These are phyloP conservation scores for Fundulus diaphanus DNA, from an alignment of 2,797 vertebrate genomes.

Conservation along the genomic window DNA sequence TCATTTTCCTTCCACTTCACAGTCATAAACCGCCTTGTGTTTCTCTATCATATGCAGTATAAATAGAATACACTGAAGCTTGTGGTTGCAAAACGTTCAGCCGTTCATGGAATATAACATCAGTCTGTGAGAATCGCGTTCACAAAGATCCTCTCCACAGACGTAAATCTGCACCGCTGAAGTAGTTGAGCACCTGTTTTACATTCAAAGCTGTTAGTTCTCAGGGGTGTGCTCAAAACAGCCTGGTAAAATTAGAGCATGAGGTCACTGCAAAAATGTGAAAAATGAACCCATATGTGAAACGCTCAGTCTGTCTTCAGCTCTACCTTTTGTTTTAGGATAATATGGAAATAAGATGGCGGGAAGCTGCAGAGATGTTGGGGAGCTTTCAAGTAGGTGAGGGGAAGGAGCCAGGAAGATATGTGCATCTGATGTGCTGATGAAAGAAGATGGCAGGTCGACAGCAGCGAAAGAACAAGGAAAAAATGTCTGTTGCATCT, in stretches of 20 bases:
- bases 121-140: background rate
- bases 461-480: constrained; percentile 46
- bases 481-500: constrained; percentile 9
- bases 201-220: constrained; percentile 8
- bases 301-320: constrained; percentile 21
- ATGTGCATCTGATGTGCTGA: constrained; percentile 46
- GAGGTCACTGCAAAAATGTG: constrained; percentile 41
- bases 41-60: background rate
- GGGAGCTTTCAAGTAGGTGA: constrained; percentile 49
- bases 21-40: background rate
- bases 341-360: constrained; percentile 42
- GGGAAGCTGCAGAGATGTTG: constrained; percentile 59
- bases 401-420: constrained; percentile 49
- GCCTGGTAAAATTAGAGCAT: constrained; percentile 26
- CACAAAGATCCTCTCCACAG: background rate
- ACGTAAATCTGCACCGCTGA: background rate
- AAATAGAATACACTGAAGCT: background rate
- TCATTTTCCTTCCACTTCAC: background rate
- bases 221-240: background rate
- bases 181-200: background rate
- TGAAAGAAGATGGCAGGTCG: constrained; percentile 61
- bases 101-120: background rate
- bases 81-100: background rate
- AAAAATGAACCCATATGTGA: constrained; percentile 58
- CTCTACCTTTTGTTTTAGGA: constrained; percentile 21